Base-by-base conservation (phyloP, 2,888 invertebrate genomes). In the Eupithecia subumbrata region DNA sequence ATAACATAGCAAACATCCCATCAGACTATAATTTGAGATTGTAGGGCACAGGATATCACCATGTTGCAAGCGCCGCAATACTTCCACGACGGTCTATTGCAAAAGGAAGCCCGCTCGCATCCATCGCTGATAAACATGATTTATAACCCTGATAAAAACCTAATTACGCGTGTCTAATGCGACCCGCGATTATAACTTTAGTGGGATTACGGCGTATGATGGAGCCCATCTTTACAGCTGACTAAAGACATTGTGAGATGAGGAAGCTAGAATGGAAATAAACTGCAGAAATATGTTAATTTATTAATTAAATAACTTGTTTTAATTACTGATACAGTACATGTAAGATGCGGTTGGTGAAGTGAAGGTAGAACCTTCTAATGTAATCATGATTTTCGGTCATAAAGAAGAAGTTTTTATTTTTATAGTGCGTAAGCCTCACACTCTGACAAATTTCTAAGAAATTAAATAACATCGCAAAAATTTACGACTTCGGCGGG, bases 71-170 rank as follows among this genome's bases (percentile, higher is more conserved):
- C 48, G 66, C 70, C 72, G 77, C 77, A 72, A 74, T 60, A 75
- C 73, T 73, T 73, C 77, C 72, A 77, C 77, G 67, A 66, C 74
- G 86, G 85, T 83, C 75, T 48, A 74, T 90, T 90, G 82, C 87
- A 81, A 84, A 85, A 84, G 87, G 88, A 89, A 87, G 81, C 82
- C 74, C 68, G 76, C 80, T 77, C 72, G 76, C 73, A 72, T 76
- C 76, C 75, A 91, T 83, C 77, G 74, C 82, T 86, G 84, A 84
- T 89, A 86, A 80, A 78, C 82, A 77, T 85, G 83, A 88, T 87
- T 86, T 84, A 87, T 83, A n/a, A 78, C 76, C 70, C 81, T 85
- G 85, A 89, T 88, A 85, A 80, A 79, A 79, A 72, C 77, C 72
- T 82, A 84, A 86, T 86, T 85, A 84, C 80, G 81, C 80, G 80